Base-by-base conservation (phyloP, 2,888 invertebrate species). In the Camptogramma bilineatum region DNA sequence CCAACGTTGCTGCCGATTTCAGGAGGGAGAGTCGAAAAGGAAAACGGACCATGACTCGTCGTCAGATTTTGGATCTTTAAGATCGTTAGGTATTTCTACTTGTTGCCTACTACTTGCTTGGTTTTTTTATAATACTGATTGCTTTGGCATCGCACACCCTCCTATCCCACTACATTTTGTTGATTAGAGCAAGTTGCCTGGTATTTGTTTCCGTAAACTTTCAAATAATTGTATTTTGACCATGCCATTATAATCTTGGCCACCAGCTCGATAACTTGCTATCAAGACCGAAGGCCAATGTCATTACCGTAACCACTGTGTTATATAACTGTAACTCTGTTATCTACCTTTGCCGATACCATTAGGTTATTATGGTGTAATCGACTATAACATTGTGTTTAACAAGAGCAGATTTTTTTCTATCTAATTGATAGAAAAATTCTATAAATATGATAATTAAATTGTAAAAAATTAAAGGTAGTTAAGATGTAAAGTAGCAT, bases 231-330 rank as follows among this genome's bases (percentile, higher is more conserved):
- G 28, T 46, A 52, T 28, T 59, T 52, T 46, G 19, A 7, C 52
- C 21, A 21, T 21, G 10, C 31, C 31, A 9, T 9, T 31, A 13
- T 10, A 39, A 13, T 39, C 3, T 13, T 39, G 13, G 34, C 34
- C 34, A 34, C 34, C 34, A 52, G 31, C 16, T 47, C 59, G 44
- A 58, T 54, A 54, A 65, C 46, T 57, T 56, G 44, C 52, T 65
- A 70, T 68, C 66, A 3, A 51, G 18, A 18, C 34, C 13, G 18
- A 60, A 50, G 62, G 60, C 34, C 58, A 71, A 68, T 68, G 69
- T 63, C 62, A 66, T 62, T 50, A 56, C 21, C 50, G 46, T 42
- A 39, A 39, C 34, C 34, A 13, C 34, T 39, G 34, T 13, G 34
- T 53, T 51, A 61, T 69, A 66, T 51, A 52, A 34, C 19, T 31